These are phyloP conservation scores for Drosophila flavopinicola DNA, from an alignment of 2,888 invertebrate species.

Conservation along the genomic window DNA sequence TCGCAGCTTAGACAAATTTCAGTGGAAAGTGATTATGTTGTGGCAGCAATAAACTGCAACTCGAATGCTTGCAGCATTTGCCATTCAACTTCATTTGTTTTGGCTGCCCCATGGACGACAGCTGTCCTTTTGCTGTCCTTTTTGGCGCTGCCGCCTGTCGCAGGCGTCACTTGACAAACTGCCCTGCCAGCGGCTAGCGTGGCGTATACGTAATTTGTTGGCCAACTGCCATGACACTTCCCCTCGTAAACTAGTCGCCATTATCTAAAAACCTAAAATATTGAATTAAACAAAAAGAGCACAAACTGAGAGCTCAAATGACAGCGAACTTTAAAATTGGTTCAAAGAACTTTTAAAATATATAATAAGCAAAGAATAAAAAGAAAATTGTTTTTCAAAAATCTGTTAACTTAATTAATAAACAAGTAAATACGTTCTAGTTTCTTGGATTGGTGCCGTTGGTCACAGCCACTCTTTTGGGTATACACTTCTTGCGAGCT, in stretches of 20 bases:
- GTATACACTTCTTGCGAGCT: background rate
- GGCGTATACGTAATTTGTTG: slow-evolving; percentile 54
- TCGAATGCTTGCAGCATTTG: slow-evolving; percentile 37
- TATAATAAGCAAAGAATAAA: too few relatives aligned
- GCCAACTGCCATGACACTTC: slow-evolving; percentile 41
- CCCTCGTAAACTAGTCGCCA: slow-evolving; percentile 23
- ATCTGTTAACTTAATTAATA: too few relatives aligned
- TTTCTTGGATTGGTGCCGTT: background rate
- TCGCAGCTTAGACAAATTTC: too few relatives aligned
- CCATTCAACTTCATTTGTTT: slow-evolving; percentile 54
- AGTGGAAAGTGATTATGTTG: slow-evolving; percentile 18
- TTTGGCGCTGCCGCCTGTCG: slow-evolving; percentile 19
- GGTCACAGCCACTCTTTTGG: background rate
- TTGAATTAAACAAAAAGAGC: too few relatives aligned
- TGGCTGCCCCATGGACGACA: slow-evolving; percentile 23
- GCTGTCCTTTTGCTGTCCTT: slow-evolving; percentile 35
- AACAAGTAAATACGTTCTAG: too few relatives aligned
- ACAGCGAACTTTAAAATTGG: too few relatives aligned
- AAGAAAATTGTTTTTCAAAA: too few relatives aligned
- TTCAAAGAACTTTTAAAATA: too few relatives aligned
- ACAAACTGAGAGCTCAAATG: too few relatives aligned
- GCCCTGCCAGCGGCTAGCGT: slow-evolving; percentile 30
- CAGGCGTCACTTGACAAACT: slow-evolving; percentile 48
- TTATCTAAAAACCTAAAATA: too few relatives aligned
- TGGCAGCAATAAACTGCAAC: slow-evolving; percentile 23